Conservation (phyloP, 1,140 invertebrate genomes). For the Nomia melanderi region DNA sequence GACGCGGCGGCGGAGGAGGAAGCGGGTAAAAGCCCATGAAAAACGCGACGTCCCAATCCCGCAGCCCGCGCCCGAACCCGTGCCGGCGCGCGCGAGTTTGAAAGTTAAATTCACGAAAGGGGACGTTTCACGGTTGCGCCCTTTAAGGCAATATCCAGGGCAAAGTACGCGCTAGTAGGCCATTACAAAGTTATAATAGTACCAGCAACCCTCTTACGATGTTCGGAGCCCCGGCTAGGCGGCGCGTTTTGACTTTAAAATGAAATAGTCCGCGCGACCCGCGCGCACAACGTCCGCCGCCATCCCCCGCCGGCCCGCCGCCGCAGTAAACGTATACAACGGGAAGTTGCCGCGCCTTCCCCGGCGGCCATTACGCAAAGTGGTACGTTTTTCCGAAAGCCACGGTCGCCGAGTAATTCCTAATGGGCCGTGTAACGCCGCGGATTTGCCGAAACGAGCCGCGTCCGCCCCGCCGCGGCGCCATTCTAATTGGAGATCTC, state of each 20-base stretch:
- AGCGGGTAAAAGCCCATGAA: not conserved
- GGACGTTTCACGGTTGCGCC: slow-evolving; percentile 45
- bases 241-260: slow-evolving; percentile 56
- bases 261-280: slow-evolving; percentile 37
- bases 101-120: slow-evolving; percentile 48
- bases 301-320: not conserved
- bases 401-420: slow-evolving; percentile 30
- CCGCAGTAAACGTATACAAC: slow-evolving; percentile 25
- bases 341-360: slow-evolving; percentile 1
- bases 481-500: slow-evolving; percentile 33
- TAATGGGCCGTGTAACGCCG: slow-evolving; percentile 36
- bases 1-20: not conserved
- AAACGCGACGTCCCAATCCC: slow-evolving; percentile 3
- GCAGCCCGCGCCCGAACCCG: not conserved
- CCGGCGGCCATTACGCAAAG: slow-evolving; percentile 34
- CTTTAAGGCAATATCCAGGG: slow-evolving; percentile 53
- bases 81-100: slow-evolving; percentile 12
- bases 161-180: slow-evolving; percentile 50
- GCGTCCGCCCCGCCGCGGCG: not conserved
- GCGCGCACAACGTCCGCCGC: not conserved
- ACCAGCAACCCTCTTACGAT: slow-evolving; percentile 43
- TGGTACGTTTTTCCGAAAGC: slow-evolving; percentile 45
- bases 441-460: slow-evolving; percentile 9
- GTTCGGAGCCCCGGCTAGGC: slow-evolving; percentile 14
- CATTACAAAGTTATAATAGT: slow-evolving; percentile 58